Percentiles rank a stretch among this genome's conserved stretches.
Evolutionary conservation across 92 coral and sea anemone species (phyloP).

Genomic region (Phenganax subtilis): DNA sequence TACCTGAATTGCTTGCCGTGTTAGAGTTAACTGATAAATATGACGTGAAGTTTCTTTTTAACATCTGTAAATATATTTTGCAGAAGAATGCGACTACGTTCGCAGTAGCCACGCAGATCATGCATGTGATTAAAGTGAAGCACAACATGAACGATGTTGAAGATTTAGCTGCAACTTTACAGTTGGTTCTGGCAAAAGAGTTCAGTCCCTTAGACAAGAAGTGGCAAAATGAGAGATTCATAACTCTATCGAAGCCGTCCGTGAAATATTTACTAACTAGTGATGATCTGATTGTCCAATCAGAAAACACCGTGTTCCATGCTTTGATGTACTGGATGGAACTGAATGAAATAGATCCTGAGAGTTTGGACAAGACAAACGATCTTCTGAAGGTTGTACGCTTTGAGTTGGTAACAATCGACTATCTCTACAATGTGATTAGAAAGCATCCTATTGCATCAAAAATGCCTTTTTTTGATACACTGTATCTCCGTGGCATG

Average conservation of each 20-base stretch:
- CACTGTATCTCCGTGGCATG: neutral
- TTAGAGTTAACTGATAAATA: slow-evolving; percentile 9
- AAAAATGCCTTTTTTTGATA: neutral
- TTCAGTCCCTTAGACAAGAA: slow-evolving; percentile 15
- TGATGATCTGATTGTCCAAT: slow-evolving; percentile 69
- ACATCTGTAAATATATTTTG: neutral
- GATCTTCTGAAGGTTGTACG: neutral
- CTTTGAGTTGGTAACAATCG: neutral
- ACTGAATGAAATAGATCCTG: no score
- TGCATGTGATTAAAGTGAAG: neutral
- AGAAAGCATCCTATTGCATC: neutral
- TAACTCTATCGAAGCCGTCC: neutral
- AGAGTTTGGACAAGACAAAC: neutral
- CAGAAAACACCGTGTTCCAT: slow-evolving; percentile 86
- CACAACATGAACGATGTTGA: slow-evolving; percentile 12
- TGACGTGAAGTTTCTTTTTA: slow-evolving; percentile 4
- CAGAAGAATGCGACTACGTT: neutral
- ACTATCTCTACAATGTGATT: slow-evolving; percentile 16
- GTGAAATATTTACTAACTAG: slow-evolving; percentile 2
- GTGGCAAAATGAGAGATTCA: slow-evolving; percentile 2
- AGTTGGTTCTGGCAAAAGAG: neutral
- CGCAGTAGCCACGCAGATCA: neutral
- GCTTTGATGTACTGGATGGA: slow-evolving; percentile 67
- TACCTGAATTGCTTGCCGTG: neutral
- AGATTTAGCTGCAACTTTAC: slow-evolving; percentile 12